Conservation (phyloP, 30 jellyfish, hydroid and myxozoan genomes). For the Aurelia sp. region DNA sequence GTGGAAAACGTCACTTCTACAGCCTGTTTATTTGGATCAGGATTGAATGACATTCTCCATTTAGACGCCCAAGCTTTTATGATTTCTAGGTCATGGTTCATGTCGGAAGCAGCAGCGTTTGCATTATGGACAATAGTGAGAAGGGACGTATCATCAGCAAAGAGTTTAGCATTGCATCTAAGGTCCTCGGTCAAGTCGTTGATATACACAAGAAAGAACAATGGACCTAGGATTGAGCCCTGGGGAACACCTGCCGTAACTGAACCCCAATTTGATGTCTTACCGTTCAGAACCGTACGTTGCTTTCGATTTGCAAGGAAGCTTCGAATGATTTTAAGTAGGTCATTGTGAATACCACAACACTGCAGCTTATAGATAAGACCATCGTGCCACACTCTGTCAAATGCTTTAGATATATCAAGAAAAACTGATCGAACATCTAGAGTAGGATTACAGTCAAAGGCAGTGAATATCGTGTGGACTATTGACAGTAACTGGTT, state of each 20-base stretch:
- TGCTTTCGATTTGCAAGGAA: conserved; percentile 7
- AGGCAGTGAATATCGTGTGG: conserved; percentile 21
- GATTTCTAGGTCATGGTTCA: no score
- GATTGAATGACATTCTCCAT: conserved; percentile 41
- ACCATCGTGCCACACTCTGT: conserved; percentile 69
- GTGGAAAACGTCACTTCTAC: conserved; percentile 55
- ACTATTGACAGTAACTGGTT: conserved; percentile 51
- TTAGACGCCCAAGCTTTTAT: no score
- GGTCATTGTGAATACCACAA: conserved; percentile 13
- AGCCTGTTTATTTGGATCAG: conserved; percentile 69
- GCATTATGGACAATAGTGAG: no score
- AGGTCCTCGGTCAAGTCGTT: no score
- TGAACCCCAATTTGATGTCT: no score
- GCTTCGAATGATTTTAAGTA: neutral
- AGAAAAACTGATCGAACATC: conserved; percentile 40
- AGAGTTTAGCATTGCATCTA: no score
- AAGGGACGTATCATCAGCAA: no score
- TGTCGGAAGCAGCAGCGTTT: no score
- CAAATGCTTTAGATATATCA: conserved; percentile 67
- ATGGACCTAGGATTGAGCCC: no score
- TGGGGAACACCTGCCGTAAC: no score
- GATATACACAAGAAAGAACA: no score
- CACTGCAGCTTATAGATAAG: conserved; percentile 28
- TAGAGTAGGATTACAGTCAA: conserved; percentile 50
- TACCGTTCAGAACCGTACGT: neutral